Conservation (phyloP, 2,113 vertebrate genomes). For the Rattus norvegicus region GRCr8 NC_086019.1:91238001-91238500, state of each 20-base stretch:
- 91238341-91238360: not conserved
- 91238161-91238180: not conserved
- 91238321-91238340: not conserved
- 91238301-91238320: not conserved
- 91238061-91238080: too few relatives aligned
- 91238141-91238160: not conserved
- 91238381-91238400: not conserved
- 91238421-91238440: not conserved
- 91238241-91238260: not conserved
- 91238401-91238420: not conserved
- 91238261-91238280: not conserved
- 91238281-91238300: not conserved
- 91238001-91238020: not conserved
- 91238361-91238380: too few relatives aligned
- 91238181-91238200: not conserved
- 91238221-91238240: not conserved
- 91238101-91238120: not conserved
- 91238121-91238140: not conserved
- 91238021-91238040: not conserved
- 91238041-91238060: too few relatives aligned
- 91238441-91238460: not conserved
- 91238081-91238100: not conserved
- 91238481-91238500: not conserved
- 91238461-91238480: not conserved
- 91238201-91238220: not conserved